A percentile compares a stretch with the other conserved stretches of the same genome.
These are phyloP conservation scores for Enteromius thamalakanensis DNA, from an alignment of 2,797 vertebrate genomes.

Conservation along the genomic window DNA sequence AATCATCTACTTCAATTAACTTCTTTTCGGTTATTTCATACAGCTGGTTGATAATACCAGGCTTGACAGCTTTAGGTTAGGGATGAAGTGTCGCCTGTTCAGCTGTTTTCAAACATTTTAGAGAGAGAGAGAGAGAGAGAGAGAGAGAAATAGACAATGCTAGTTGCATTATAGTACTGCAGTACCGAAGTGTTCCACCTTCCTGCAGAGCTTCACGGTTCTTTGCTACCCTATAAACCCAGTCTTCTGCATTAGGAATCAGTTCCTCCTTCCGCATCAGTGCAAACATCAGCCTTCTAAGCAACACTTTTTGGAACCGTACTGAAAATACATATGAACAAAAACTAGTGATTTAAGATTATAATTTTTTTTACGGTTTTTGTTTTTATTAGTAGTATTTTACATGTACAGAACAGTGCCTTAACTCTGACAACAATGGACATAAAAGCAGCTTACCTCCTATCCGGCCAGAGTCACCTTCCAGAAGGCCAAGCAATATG, in stretches of 20 bases:
- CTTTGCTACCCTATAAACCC: slow-evolving; percentile 73
- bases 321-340: slow-evolving; percentile 55
- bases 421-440: background rate
- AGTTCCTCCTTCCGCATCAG: slow-evolving; percentile 67
- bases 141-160: background rate
- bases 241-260: slow-evolving; percentile 65
- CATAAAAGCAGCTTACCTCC: slow-evolving; percentile 63
- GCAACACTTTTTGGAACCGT: slow-evolving; percentile 69
- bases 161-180: background rate
- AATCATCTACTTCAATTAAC: background rate
- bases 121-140: background rate
- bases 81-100: background rate
- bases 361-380: background rate
- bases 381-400: background rate
- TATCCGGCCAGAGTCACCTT: slow-evolving; percentile 11
- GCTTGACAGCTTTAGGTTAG: background rate
- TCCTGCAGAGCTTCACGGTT: slow-evolving; percentile 77
- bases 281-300: slow-evolving; percentile 65
- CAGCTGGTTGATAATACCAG: background rate
- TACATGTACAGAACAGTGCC: background rate
- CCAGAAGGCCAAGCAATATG: slow-evolving; percentile 71
- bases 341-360: background rate
- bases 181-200: slow-evolving; percentile 78
- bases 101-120: background rate
- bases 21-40: background rate